A percentile compares a stretch with the other conserved stretches of the same genome.
Conservation (phyloP, 2,888 invertebrate genomes). For the Cryptophagus acutangulus region DNA sequence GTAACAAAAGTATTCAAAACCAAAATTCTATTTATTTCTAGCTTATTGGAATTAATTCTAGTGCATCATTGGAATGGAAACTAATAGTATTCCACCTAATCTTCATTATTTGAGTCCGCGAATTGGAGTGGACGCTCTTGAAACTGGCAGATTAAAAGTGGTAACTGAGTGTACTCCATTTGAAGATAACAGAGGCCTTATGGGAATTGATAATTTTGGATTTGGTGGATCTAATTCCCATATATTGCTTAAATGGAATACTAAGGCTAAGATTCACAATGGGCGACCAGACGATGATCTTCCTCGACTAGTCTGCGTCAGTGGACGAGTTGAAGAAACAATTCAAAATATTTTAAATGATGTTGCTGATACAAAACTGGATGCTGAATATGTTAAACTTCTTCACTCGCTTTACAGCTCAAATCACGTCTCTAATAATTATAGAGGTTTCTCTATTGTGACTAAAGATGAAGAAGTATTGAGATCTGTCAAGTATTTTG, state of each 20-base stretch:
- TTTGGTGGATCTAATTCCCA: constrained; percentile 89
- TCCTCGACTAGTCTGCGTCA: constrained; percentile 67
- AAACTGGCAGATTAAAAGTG: constrained; percentile 62
- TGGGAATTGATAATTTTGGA: constrained; percentile 86
- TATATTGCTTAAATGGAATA: constrained; percentile 58
- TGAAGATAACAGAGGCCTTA: constrained; percentile 60
- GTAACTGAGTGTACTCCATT: constrained; percentile 68
- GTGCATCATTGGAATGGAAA: constrained; percentile 65
- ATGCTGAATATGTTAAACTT: constrained; percentile 34
- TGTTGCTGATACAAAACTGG: constrained; percentile 52
- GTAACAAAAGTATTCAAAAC: constrained; percentile 45
- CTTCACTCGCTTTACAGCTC: constrained; percentile 30
- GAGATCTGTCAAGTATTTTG: constrained; percentile 16
- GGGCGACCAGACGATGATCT: constrained; percentile 59
- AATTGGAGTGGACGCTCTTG: constrained; percentile 57
- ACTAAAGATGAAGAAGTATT: constrained; percentile 35
- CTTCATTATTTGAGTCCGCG: constrained; percentile 59
- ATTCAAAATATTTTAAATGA: constrained; percentile 62
- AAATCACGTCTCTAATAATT: constrained; percentile 14
- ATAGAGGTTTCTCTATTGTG: constrained; percentile 66
- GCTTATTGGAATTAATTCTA: too few species aligned
- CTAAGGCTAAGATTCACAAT: constrained; percentile 58
- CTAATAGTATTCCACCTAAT: constrained; percentile 77
- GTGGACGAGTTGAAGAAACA: constrained; percentile 77
- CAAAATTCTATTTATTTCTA: too few species aligned